A percentile compares a stretch with the other conserved stretches of the same genome.
Evolutionary conservation across 1,140 invertebrate species (phyloP).

Genomic region (Kradibia gibbosae): DNA sequence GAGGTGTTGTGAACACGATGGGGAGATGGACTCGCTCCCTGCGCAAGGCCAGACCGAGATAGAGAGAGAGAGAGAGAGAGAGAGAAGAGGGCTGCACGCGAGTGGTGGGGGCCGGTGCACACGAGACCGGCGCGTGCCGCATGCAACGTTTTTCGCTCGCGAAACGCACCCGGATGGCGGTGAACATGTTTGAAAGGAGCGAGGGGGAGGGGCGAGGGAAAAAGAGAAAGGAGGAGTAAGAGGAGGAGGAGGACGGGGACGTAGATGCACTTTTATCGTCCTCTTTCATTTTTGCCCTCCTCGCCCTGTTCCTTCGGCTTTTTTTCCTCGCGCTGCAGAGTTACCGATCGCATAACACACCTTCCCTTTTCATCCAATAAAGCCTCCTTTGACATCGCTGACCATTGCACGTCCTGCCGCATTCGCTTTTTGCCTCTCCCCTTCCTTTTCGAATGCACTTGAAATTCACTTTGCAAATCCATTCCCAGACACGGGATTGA

Average conservation of each 20-base stretch:
- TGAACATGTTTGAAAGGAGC: constrained; percentile 15
- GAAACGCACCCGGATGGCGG: constrained; percentile 16
- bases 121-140: constrained; percentile 69
- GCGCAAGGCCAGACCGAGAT: constrained; percentile 7
- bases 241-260: constrained; percentile 17
- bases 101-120: constrained; percentile 57
- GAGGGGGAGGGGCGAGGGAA: constrained; percentile 23
- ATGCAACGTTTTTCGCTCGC: constrained; percentile 62
- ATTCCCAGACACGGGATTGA: too few relatives aligned
- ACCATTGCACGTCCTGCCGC: not conserved
- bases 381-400: not conserved
- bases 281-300: not conserved
- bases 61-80: not conserved
- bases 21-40: constrained; percentile 9
- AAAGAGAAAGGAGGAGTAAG: constrained; percentile 25
- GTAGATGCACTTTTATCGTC: constrained; percentile 33
- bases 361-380: not conserved
- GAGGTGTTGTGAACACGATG: not conserved
- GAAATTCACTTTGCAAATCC: too few relatives aligned
- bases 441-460: too few relatives aligned
- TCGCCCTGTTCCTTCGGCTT: not conserved
- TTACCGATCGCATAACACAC: not conserved
- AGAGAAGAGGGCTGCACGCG: not conserved
- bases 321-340: not conserved
- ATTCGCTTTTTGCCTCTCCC: not conserved